Conservation (phyloP, 2,797 vertebrate species). For the Phrynocephalus guinanensis region DNA sequence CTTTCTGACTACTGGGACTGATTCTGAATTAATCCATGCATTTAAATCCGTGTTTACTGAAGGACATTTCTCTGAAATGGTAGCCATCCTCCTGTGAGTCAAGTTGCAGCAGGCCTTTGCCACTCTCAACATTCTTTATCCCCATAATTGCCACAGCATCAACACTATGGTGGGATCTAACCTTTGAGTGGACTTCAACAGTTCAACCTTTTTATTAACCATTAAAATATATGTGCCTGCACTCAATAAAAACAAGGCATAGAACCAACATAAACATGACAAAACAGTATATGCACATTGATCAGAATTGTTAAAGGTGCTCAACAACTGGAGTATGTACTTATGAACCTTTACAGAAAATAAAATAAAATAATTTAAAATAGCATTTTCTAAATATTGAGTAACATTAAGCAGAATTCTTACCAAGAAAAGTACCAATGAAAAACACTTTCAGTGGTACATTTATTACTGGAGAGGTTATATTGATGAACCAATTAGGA, state of each 20-base stretch:
- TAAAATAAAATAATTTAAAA: accelerated
- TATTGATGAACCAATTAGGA: conserved; percentile 99
- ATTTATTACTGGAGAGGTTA: conserved; percentile 97
- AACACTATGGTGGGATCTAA: not conserved
- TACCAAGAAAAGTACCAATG: conserved; percentile 97
- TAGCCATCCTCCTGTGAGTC: not conserved
- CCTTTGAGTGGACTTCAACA: not conserved
- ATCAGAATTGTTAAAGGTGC: not conserved
- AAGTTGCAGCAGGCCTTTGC: not conserved
- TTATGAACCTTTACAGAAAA: not conserved
- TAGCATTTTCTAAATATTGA: not conserved
- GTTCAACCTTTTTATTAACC: not conserved
- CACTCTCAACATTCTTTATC: not conserved
- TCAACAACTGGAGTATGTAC: conserved; percentile 43
- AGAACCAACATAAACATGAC: not conserved
- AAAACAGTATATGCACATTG: not conserved
- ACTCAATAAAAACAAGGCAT: not conserved
- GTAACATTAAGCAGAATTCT: conserved; percentile 62
- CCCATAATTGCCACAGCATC: not conserved
- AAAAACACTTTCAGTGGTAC: conserved; percentile 98
- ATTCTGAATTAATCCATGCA: not conserved
- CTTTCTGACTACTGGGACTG: not conserved
- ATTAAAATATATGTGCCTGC: not conserved
- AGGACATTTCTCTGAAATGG: not conserved
- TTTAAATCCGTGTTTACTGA: not conserved